Evolutionary conservation across 2,797 vertebrate species (phyloP), one percentile per base, ranked within the genome.

Genomic region (Mormyrus hasselquistii): DNA sequence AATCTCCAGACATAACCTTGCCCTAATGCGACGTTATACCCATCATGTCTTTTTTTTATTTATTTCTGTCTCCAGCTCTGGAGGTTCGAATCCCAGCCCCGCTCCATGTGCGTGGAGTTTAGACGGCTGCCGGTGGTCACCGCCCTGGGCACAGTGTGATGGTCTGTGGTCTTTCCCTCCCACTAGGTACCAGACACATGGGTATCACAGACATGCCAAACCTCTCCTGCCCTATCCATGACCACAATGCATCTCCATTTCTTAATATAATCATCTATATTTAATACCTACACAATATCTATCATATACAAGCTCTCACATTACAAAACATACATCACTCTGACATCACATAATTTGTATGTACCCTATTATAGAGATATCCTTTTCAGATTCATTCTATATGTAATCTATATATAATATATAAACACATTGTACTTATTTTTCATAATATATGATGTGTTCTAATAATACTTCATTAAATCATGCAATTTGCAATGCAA

Each of bases 241-340:
- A 1, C 69, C 69, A 73, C 69, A 73, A 73, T 38, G 69, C 34
- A 16, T 73, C 69, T 73, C 69, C 69, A 73, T 73, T 73, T 73
- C 69, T 73, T 73, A 73, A 73, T 38, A 38, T 73, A 73, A 73
- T 73, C 69, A 73, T 73, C 29, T 73, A 73, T 73, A 73, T 73
- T 73, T 73, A 73, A 73, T 73, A 73, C 34, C 69, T 73, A 7
- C 14, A 73, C 5, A 73, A 73, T 73, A 73, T 73, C 29, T 16
- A 38, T 41, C 34, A 73, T 38, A 73, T 38, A 38, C 34, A 38
- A 73, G 65, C 7, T 73, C 69, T 73, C 69, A 73, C 29, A 6
- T 73, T 73, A 73, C 69, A 73, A 73, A 73, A 73, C 69, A 73
- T 38, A 29, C 69, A 38, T 73, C 69, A 73, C 34, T 38, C 29